phyloP scores from a whole-genome alignment of 2,113 vertebrate genomes.

The Scytalopus superciliaris region DNA sequence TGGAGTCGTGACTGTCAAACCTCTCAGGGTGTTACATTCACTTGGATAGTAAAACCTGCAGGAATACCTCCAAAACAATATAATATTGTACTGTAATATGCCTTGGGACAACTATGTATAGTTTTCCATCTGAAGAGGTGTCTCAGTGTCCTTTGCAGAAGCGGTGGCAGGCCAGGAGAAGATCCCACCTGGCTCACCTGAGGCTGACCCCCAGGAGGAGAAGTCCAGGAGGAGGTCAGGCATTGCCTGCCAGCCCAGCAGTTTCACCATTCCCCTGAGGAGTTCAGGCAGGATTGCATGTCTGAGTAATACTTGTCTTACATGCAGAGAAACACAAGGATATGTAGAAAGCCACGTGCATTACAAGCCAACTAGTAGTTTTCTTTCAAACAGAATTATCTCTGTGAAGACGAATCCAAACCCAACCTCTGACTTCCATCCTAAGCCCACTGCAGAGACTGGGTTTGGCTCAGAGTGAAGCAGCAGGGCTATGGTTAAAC shows the following conservation, averaged over 20 bases:
- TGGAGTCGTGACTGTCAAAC: neutral
- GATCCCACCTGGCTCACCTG: neutral
- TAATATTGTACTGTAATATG: too few species aligned
- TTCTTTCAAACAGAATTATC: neutral
- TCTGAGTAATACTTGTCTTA: neutral
- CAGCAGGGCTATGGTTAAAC: neutral
- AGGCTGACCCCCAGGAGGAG: neutral
- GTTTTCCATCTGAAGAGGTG: neutral
- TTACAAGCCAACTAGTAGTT: neutral
- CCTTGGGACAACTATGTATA: rapidly evolving
- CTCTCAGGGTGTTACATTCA: neutral
- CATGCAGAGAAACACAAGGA: neutral
- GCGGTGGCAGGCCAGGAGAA: neutral
- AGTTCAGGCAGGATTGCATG: neutral
- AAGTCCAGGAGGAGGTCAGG: neutral
- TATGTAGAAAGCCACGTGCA: neutral
- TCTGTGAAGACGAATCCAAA: neutral
- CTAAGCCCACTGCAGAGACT: neutral
- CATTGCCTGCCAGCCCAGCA: neutral
- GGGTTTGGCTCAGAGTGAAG: neutral
- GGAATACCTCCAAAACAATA: neutral
- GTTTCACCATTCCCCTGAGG: neutral
- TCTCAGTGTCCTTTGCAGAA: neutral
- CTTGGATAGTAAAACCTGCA: neutral
- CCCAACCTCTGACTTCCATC: neutral